Percentiles rank a stretch among this genome's conserved stretches.
Evolutionary conservation across 2,888 invertebrate species (phyloP).

Genomic region (Drosophila lacicola): DNA sequence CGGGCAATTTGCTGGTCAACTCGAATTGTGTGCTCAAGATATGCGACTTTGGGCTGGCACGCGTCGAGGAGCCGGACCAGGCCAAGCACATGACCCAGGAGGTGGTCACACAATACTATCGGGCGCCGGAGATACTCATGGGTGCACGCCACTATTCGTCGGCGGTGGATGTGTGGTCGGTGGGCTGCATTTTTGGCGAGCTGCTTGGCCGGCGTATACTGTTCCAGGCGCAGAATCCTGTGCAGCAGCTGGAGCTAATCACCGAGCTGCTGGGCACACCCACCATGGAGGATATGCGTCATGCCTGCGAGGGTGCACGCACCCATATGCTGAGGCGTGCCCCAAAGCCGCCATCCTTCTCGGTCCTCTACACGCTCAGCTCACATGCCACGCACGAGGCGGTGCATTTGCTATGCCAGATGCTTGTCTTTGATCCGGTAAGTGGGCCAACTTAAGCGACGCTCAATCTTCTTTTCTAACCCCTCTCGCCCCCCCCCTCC

Average conservation of each 20-base stretch:
- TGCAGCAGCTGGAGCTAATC: constrained; percentile 98
- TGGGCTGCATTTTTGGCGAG: constrained; percentile 99
- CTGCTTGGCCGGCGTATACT: constrained; percentile 97
- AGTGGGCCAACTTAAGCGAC: constrained; percentile 80
- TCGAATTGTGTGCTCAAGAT: constrained; percentile 99
- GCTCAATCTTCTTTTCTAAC: background rate
- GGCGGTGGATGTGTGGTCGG: constrained; percentile 99
- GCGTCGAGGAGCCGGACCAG: constrained; percentile 98
- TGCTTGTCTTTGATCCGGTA: constrained; percentile 99
- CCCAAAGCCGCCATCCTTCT: constrained; percentile 94
- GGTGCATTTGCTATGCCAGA: constrained; percentile 97
- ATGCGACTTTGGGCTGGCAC: constrained; percentile 99
- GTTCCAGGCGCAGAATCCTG: constrained; percentile 99
- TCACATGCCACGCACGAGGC: constrained; percentile 98
- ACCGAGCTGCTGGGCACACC: constrained; percentile 99
- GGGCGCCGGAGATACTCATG: constrained; percentile 99
- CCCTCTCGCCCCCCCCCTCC: background rate
- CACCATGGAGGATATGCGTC: constrained; percentile 96
- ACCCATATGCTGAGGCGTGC: constrained; percentile 95
- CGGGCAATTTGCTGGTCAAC: constrained; percentile 99
- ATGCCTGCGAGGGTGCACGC: constrained; percentile 97
- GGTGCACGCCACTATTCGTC: constrained; percentile 98
- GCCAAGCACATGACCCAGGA: constrained; percentile 99
- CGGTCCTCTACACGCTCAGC: constrained; percentile 95
- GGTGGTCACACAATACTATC: constrained; percentile 99